phyloP scores from a whole-genome alignment of 2,888 invertebrate genomes.

The Drosophila antonietae region DNA sequence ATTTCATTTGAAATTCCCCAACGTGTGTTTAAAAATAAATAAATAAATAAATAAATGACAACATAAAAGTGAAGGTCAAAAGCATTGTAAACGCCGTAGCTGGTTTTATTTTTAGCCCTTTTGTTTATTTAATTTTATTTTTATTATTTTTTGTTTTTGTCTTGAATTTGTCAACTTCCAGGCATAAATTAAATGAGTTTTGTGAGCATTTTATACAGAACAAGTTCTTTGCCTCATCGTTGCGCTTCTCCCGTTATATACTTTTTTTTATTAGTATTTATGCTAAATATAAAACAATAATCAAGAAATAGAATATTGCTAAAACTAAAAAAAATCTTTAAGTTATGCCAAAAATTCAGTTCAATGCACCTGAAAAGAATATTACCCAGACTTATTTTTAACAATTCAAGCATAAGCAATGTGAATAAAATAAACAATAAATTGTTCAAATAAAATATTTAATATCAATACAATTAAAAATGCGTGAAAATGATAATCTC shows the following conservation, averaged over 20 bases:
- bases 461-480: background rate
- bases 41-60: background rate
- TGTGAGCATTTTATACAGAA: conserved; percentile 1
- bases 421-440: conserved; percentile 1
- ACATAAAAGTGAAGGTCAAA: conserved; percentile 61
- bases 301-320: background rate
- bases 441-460: background rate
- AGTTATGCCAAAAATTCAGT: background rate
- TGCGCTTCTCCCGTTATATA: background rate
- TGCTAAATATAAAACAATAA: background rate
- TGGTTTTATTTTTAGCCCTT: conserved; percentile 62
- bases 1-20: conserved; percentile 27
- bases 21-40: background rate
- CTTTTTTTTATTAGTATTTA: background rate
- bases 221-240: conserved; percentile 6
- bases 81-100: conserved; percentile 48
- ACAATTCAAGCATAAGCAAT: background rate
- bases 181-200: conserved; percentile 18
- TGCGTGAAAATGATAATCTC: background rate
- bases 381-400: background rate
- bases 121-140: conserved; percentile 33
- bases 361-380: background rate
- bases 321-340: background rate
- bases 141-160: background rate
- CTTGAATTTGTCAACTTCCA: conserved; percentile 19